Percentiles rank a stretch among this genome's conserved stretches.
Conservation (phyloP, 2,797 vertebrate species). For the Poeciliopsis paucimaculata region DNA sequence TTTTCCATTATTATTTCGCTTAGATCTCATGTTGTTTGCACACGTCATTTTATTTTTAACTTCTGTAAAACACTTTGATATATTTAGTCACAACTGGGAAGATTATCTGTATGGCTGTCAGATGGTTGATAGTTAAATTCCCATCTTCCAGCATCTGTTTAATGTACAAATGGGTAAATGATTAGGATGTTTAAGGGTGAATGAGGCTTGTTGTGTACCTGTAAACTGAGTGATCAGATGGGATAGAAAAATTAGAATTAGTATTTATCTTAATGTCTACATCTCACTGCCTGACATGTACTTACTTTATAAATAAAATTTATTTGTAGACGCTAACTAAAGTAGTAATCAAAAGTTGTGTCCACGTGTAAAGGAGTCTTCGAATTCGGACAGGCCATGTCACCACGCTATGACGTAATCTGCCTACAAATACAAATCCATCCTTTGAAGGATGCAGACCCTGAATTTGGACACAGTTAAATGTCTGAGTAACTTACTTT, state of each 20-base stretch:
- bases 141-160: background rate
- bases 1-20: background rate
- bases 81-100: background rate
- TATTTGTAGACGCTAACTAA: background rate
- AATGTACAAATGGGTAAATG: background rate
- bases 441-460: too few relatives aligned
- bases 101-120: background rate
- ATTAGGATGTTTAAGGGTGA: background rate
- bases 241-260: background rate
- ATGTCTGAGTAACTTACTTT: constrained; percentile 79
- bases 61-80: background rate
- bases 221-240: background rate
- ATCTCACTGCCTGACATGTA: background rate
- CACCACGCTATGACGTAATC: too few relatives aligned
- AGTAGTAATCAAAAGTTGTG: background rate
- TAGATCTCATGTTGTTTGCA: background rate
- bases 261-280: too few relatives aligned
- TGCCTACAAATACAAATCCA: too few relatives aligned
- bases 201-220: background rate
- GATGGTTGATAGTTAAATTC: background rate
- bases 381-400: too few relatives aligned
- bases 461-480: too few relatives aligned
- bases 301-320: background rate
- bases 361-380: too few relatives aligned
- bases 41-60: background rate